Evolutionary conservation across 2,113 vertebrate genomes (phyloP).

Genomic region (Hippocampus zosterae): DNA sequence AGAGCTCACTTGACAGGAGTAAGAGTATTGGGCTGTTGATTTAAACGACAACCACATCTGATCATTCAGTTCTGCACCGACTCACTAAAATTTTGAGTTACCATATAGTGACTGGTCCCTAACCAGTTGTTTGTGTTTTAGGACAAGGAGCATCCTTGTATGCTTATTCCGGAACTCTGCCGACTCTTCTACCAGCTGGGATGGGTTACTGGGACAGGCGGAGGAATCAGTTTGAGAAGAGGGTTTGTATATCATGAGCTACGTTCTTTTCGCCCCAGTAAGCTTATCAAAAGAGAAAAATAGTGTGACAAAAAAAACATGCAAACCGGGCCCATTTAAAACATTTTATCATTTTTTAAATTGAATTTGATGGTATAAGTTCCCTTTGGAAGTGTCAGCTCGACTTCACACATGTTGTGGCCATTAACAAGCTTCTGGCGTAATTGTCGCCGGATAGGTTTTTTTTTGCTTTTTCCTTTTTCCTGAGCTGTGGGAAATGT

Average conservation of each 20-base stretch:
- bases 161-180: constrained; percentile 91
- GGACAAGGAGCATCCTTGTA: constrained; percentile 84
- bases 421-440: background rate
- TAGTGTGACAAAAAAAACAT: background rate
- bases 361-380: background rate
- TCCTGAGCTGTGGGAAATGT: no score
- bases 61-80: background rate
- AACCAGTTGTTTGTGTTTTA: constrained; percentile 38
- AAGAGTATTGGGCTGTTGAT: no score
- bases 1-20: no score
- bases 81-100: background rate
- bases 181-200: constrained; percentile 89
- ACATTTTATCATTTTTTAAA: background rate
- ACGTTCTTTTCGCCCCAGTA: background rate
- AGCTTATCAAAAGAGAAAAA: background rate
- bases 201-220: constrained; percentile 95
- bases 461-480: no score
- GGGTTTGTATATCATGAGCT: constrained; percentile 72
- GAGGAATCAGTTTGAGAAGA: constrained; percentile 87
- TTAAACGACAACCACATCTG: background rate
- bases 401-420: background rate
- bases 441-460: background rate
- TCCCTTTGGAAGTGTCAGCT: background rate
- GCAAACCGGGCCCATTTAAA: background rate
- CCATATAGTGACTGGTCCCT: background rate